Base-by-base conservation (phyloP, 2,113 vertebrate genomes). In the Hippoglossus stenolepis region DNA sequence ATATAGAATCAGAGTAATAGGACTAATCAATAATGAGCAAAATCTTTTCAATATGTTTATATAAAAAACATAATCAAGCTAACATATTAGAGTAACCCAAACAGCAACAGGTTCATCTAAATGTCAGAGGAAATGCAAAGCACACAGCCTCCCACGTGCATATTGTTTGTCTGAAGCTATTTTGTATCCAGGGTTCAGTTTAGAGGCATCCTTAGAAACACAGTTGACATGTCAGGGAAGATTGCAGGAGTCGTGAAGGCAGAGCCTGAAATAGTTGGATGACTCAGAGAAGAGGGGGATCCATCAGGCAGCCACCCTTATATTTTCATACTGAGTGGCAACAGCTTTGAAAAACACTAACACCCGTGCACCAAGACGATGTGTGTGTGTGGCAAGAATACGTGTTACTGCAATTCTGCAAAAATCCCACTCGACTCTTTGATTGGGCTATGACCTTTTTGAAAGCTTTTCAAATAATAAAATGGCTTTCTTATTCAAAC, bases 211-310 rank as follows among this genome's bases (percentile, higher is more conserved):
- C 28, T 31, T 5, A 21, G n/a, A 15, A 35, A 75, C 31, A 69
- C 31, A 12, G 59, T 14, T 73, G 66, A 73, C 49, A 38, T 70
- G 73, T 79, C 56, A 72, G 71, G 40, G 56, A 62, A 68, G 62
- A 84, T 71, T 43, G 60, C 45, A 65, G 75, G 43, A 57, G 65
- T 54, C 2, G 65, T 67, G 79, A 66, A 40, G 64, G 56, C 66
- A 60, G 40, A 65, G 71, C 83, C 81, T 71, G 77, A 92, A 93
- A 93, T 92, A 94, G 88, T 85, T 21, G 62, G 66, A 88, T 92
- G 89, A 94, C 67, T 91, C 91, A 91, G 75, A 86, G 67, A 21
- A 62, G 75, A 68, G 75, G 66, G 57, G 76, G 78, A 66, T 31
- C 75, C 65, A 26, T 75, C 81, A 71, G 51, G 70, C 77, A 68